These are phyloP conservation scores for Synchiropus splendidus DNA, from an alignment of 2,113 vertebrate genomes.

Conservation along the genomic window DNA sequence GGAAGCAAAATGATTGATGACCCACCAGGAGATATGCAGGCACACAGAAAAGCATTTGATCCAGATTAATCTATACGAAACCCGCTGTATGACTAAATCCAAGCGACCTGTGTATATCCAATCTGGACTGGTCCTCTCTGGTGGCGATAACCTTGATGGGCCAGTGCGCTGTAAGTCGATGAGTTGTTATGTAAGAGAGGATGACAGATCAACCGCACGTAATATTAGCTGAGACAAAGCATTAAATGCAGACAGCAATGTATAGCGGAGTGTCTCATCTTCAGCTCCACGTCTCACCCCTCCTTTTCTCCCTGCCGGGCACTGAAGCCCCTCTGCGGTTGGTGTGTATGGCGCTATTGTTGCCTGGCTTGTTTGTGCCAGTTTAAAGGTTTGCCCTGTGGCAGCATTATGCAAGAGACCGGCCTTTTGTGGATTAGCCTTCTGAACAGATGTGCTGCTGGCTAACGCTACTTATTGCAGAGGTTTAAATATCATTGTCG, in stretches of 20 bases:
- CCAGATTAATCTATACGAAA: background rate
- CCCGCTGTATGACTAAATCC: background rate
- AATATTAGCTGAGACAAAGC: too few relatives aligned
- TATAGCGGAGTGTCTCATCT: too few relatives aligned
- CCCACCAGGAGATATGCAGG: too few relatives aligned
- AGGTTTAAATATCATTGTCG: slow-evolving; percentile 21
- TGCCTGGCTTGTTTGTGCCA: slow-evolving; percentile 17
- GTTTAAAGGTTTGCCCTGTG: slow-evolving; percentile 20
- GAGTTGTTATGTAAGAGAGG: background rate
- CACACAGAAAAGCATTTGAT: too few relatives aligned
- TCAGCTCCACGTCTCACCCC: too few relatives aligned
- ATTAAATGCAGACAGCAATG: too few relatives aligned
- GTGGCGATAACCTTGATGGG: slow-evolving; percentile 7
- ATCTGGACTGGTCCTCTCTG: slow-evolving; percentile 2
- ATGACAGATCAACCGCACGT: too few relatives aligned
- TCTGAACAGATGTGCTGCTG: slow-evolving; percentile 40
- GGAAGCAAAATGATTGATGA: too few relatives aligned
- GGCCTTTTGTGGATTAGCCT: slow-evolving; percentile 35
- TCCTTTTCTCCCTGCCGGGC: slow-evolving; percentile 5
- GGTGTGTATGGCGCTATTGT: slow-evolving; percentile 14
- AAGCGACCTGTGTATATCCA: background rate
- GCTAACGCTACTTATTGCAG: slow-evolving; percentile 26
- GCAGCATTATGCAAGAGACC: slow-evolving; percentile 20
- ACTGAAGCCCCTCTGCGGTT: background rate
- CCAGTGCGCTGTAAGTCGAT: background rate